A percentile compares a stretch with the other conserved stretches of the same genome.
phyloP scores from a whole-genome alignment of 2,113 vertebrate genomes.

The Elaphurus davidianus region DNA sequence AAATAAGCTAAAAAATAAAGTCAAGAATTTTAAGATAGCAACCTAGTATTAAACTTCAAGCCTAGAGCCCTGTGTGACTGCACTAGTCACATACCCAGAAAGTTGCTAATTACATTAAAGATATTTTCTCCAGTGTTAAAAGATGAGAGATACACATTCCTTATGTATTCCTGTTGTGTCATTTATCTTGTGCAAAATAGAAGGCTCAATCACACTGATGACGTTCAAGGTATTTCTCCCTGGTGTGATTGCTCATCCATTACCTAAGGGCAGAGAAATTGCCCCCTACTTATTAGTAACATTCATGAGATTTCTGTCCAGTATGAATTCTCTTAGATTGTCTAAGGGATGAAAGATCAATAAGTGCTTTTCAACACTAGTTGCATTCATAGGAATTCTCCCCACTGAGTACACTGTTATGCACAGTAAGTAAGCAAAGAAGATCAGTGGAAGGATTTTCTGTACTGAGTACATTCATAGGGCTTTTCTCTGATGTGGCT shows the following conservation, averaged over 20 bases:
- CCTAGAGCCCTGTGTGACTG: background rate
- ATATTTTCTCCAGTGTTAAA: background rate
- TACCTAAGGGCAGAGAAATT: background rate
- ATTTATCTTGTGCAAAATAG: background rate
- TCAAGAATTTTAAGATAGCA: background rate
- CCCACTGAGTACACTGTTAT: background rate
- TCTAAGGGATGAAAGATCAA: background rate
- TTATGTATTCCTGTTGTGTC: background rate
- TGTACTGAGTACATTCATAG: background rate
- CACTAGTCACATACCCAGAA: background rate
- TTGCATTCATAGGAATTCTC: background rate
- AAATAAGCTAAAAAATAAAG: background rate
- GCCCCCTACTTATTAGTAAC: background rate
- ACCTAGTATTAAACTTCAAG: background rate
- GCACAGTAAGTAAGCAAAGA: background rate
- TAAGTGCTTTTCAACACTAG: background rate
- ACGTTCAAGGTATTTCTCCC: background rate
- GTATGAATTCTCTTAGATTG: background rate
- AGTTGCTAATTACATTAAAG: background rate
- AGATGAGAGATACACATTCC: background rate
- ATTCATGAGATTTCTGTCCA: background rate
- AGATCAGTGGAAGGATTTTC: background rate
- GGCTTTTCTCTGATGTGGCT: background rate
- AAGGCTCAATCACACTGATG: background rate
- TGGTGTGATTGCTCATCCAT: background rate